Conservation (phyloP, 2,888 invertebrate species). For the Drosophila kanekoi region DNA sequence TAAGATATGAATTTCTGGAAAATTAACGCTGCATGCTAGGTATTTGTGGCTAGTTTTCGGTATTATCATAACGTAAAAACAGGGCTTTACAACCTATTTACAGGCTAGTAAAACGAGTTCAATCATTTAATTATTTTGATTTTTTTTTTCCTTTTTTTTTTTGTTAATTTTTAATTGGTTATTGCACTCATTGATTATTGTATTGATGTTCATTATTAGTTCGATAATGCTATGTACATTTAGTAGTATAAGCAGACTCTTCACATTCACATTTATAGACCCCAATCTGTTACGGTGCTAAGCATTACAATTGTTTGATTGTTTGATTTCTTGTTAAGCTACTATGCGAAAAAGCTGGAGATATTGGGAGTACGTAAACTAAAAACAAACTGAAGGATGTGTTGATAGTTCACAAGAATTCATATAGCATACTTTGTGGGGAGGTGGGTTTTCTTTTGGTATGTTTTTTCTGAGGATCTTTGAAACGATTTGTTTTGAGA, state of each 20-base stretch:
- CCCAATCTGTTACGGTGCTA: slow-evolving; percentile 3
- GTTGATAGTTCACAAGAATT: neutral
- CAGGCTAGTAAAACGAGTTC: slow-evolving; percentile 85
- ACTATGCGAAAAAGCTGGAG: slow-evolving; percentile 1
- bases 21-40: slow-evolving; percentile 81
- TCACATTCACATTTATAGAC: slow-evolving; percentile 13
- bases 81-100: slow-evolving; percentile 85
- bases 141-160: slow-evolving; percentile 18
- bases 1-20: slow-evolving; percentile 84
- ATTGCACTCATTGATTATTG: slow-evolving; percentile 40
- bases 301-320: slow-evolving; percentile 1
- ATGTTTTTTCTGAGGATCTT: too few relatives aligned
- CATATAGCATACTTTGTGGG: slow-evolving; percentile 16
- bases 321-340: neutral
- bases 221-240: slow-evolving; percentile 38
- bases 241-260: slow-evolving; percentile 17
- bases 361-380: neutral
- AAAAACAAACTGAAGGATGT: neutral
- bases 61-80: slow-evolving; percentile 79
- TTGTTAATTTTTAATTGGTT: slow-evolving; percentile 27
- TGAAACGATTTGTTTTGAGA: too few relatives aligned
- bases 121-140: slow-evolving; percentile 63
- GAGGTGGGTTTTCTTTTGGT: neutral
- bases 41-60: slow-evolving; percentile 53
- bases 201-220: slow-evolving; percentile 30